A percentile compares a stretch with the other conserved stretches of the same genome.
Evolutionary conservation across 2,888 invertebrate genomes (phyloP).

Genomic region (Adelphocoris suturalis): DNA sequence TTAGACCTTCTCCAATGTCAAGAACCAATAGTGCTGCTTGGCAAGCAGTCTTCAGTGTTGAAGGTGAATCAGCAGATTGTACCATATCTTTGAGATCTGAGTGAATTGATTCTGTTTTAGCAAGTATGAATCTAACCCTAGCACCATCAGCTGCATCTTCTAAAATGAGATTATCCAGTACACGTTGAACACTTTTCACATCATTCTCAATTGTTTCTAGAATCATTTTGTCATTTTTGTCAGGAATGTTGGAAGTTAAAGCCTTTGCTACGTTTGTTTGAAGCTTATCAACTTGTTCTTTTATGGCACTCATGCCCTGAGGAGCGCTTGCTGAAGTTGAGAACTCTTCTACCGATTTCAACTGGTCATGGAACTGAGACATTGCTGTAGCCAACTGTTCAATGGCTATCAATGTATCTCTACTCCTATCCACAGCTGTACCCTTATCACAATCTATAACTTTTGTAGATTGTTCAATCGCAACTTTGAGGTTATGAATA

Average conservation of each 20-base stretch:
- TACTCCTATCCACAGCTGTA: slow-evolving; percentile 62
- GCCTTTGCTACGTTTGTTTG: slow-evolving; percentile 69
- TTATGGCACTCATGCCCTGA: slow-evolving; percentile 72
- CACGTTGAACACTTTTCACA: slow-evolving; percentile 71
- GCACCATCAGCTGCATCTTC: slow-evolving; percentile 70
- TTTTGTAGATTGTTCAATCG: slow-evolving; percentile 70
- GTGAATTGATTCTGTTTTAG: slow-evolving; percentile 72
- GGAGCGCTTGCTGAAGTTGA: slow-evolving; percentile 37
- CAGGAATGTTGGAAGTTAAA: slow-evolving; percentile 59
- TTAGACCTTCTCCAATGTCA: slow-evolving; percentile 55
- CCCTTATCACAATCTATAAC: slow-evolving; percentile 70
- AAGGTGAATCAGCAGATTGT: slow-evolving; percentile 26
- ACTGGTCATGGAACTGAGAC: slow-evolving; percentile 67
- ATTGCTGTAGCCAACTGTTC: slow-evolving; percentile 71
- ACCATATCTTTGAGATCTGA: slow-evolving; percentile 70
- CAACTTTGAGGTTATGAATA: slow-evolving; percentile 72
- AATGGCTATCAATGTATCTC: slow-evolving; percentile 66
- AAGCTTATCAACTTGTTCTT: slow-evolving; percentile 72
- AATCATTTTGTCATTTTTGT: slow-evolving; percentile 72
- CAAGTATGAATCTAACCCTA: slow-evolving; percentile 71
- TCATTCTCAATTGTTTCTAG: slow-evolving; percentile 73
- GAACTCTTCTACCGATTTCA: slow-evolving; percentile 68
- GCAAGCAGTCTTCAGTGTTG: slow-evolving; percentile 69
- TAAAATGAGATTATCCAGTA: slow-evolving; percentile 69
- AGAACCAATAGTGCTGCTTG: slow-evolving; percentile 65